Percentiles rank a stretch among this genome's conserved stretches.
Evolutionary conservation across 2,113 vertebrate genomes (phyloP).

Genomic region (Gasterosteus aculeatus): DNA sequence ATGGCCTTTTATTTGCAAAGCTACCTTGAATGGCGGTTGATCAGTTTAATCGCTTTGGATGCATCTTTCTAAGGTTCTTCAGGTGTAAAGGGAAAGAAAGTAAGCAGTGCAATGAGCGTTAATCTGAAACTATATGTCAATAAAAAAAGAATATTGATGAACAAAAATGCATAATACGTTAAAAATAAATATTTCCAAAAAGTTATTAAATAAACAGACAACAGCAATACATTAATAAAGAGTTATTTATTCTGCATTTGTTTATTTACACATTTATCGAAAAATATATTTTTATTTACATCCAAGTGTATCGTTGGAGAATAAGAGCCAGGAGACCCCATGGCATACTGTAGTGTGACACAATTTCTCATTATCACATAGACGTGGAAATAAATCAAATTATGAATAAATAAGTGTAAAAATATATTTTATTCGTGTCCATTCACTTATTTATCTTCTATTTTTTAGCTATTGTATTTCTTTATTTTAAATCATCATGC

Average conservation of each 20-base stretch:
- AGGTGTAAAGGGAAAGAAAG: constrained; percentile 10
- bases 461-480: neutral
- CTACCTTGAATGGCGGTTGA: constrained; percentile 35
- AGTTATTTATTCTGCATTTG: neutral
- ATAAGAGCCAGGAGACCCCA: neutral
- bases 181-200: neutral
- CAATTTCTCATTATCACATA: neutral
- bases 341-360: neutral
- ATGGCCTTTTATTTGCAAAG: constrained; percentile 40
- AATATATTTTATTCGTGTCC: neutral
- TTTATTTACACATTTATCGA: neutral
- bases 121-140: too few relatives aligned
- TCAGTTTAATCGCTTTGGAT: constrained; percentile 46
- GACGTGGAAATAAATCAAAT: neutral
- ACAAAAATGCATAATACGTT: neutral
- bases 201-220: neutral
- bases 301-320: neutral
- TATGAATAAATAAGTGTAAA: neutral
- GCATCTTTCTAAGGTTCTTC: constrained; percentile 40
- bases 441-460: neutral
- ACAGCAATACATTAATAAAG: neutral
- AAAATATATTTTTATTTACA: neutral
- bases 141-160: neutral
- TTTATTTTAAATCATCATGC: neutral
- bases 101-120: constrained; percentile 10